A percentile compares a stretch with the other conserved stretches of the same genome.
phyloP scores from a whole-genome alignment of 2,888 invertebrate species.

The Phrixothrix hirtus region DNA sequence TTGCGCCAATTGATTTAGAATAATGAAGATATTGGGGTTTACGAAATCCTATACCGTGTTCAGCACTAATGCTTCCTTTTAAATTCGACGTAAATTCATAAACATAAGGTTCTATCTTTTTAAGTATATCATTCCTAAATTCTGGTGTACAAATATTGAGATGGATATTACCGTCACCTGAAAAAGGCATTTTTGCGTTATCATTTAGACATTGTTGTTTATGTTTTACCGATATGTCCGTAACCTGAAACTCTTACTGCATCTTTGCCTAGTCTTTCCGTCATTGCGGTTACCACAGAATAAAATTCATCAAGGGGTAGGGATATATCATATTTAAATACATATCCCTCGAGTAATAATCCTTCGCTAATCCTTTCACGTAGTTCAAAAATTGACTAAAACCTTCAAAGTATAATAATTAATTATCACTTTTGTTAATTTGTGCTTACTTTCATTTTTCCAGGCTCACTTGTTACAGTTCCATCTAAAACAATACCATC shows the following conservation, averaged over 20 bases:
- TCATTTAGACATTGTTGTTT: no score
- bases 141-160: conserved; percentile 80
- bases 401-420: no score
- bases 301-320: conserved; percentile 85
- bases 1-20: conserved; percentile 75
- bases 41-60: conserved; percentile 94
- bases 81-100: conserved; percentile 84
- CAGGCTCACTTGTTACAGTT: conserved; percentile 80
- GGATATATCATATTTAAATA: conserved; percentile 95
- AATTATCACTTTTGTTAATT: no score
- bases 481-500: conserved; percentile 78
- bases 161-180: conserved; percentile 94
- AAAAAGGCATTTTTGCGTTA: no score
- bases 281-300: conserved; percentile 74
- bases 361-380: conserved; percentile 84
- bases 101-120: conserved; percentile 84
- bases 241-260: conserved; percentile 78
- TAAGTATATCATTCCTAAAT: conserved; percentile 64
- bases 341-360: conserved; percentile 78
- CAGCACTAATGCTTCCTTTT: conserved; percentile 91
- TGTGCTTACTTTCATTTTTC: conserved; percentile 77
- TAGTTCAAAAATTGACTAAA: conserved; percentile 78
- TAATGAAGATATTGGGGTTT: conserved; percentile 82
- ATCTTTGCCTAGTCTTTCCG: conserved; percentile 65
- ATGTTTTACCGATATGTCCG: conserved; percentile 88